Conservation (phyloP, 2,888 invertebrate genomes). For the Ashinkailepas kermadecensis region DNA sequence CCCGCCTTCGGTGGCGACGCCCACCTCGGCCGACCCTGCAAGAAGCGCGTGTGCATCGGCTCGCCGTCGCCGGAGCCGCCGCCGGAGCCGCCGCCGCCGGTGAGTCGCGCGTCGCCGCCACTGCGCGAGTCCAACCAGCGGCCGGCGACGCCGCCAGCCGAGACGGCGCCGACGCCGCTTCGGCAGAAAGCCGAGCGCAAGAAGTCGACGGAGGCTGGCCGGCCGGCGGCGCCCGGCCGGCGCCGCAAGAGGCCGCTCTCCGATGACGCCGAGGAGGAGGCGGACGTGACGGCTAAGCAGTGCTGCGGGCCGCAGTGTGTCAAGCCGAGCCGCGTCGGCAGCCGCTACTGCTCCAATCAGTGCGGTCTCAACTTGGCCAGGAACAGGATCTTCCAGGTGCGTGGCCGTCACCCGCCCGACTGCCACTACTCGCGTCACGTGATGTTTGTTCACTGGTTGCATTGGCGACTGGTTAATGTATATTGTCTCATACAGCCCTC, state of each 20-base stretch:
- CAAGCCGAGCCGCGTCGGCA: constrained; percentile 63
- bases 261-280: neutral
- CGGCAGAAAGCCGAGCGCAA: neutral
- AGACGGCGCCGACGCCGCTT: neutral
- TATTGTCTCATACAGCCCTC: too few relatives aligned
- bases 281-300: constrained; percentile 46
- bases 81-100: neutral
- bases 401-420: constrained; percentile 32
- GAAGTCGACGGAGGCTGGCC: neutral
- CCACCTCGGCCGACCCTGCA: constrained; percentile 46
- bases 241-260: neutral
- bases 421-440: too few relatives aligned
- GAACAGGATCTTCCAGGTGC: constrained; percentile 69
- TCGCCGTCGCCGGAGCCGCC: neutral
- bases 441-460: too few relatives aligned
- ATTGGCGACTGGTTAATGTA: too few relatives aligned
- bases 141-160: neutral
- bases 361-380: constrained; percentile 86
- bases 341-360: constrained; percentile 88
- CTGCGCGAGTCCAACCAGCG: constrained; percentile 24
- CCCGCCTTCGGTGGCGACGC: constrained; percentile 47
- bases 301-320: constrained; percentile 88
- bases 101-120: neutral
- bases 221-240: neutral
- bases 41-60: constrained; percentile 38